Evolutionary conservation across 1,140 invertebrate genomes (phyloP).

Genomic region (Drosophila trapezifrons): DNA sequence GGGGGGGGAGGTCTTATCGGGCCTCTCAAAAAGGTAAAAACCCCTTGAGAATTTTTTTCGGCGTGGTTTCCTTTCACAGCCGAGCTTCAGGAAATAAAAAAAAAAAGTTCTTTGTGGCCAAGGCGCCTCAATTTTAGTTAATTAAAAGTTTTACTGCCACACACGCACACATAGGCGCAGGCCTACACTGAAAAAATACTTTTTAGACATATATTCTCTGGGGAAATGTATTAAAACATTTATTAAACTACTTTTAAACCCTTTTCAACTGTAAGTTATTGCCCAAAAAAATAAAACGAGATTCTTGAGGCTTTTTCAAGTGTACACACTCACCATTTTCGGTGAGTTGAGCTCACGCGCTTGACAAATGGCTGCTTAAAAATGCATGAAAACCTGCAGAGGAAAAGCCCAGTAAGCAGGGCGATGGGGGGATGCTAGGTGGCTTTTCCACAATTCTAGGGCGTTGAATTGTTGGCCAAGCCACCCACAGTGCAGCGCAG

Average conservation of each 20-base stretch:
- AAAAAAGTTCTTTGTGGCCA: conserved; percentile 43
- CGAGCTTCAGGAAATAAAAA: conserved; percentile 15
- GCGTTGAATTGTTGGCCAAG: conserved; percentile 51
- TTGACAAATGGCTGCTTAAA: conserved; percentile 75
- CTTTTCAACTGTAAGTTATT: not conserved
- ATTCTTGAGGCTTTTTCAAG: not conserved
- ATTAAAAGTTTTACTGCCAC: conserved; percentile 62
- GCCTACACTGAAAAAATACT: not conserved
- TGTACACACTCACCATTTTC: conserved; percentile 33
- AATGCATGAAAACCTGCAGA: conserved; percentile 63
- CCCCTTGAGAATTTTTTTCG: conserved; percentile 25
- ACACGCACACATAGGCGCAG: too few relatives aligned
- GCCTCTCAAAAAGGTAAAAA: conserved; percentile 30
- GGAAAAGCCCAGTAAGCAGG: not conserved
- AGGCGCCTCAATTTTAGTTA: conserved; percentile 64
- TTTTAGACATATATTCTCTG: not conserved
- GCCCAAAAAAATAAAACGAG: not conserved
- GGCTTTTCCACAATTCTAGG: conserved; percentile 9
- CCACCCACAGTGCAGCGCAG: not conserved
- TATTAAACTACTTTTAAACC: not conserved
- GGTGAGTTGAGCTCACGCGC: conserved; percentile 45
- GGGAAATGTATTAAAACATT: not conserved
- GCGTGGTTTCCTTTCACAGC: conserved; percentile 17
- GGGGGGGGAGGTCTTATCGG: not conserved
- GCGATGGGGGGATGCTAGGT: not conserved